Base-by-base conservation (phyloP, 1,140 invertebrate genomes). In the Bombus pyrosoma region DNA sequence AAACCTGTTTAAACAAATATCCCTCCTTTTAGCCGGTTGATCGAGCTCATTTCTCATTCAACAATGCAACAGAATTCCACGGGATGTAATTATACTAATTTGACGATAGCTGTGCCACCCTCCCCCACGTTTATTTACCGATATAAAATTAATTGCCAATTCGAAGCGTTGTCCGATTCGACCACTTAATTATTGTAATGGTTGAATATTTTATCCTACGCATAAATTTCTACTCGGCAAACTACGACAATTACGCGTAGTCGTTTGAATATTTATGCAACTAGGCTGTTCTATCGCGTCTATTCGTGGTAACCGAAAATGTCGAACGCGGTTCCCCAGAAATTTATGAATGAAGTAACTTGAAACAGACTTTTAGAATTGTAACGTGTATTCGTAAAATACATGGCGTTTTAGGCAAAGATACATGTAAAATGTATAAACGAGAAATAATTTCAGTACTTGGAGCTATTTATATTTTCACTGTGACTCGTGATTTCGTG, bases 171-270 rank as follows among this genome's bases (percentile, higher is more conserved):
- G 81, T 39, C 39, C 59, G n/a, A 53, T n/a, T 39, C 59, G 28
- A 76, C n/a, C 64, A 25, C 47, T 84, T 79, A 71, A 84, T 84
- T 84, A 79, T 84, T 37, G 43, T 39, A 47, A 69, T 39, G n/a
- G 39, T 32, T 34, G 41, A 77, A 68, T 83, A 77, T 83, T 83
- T 83, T 83, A 77, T 68, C 18, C 12, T 2, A 3, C 39, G 75
- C n/a, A 37, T 71, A 71, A 71, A 84, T 79, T 71, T n/a, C 22
- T n/a, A 62, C n/a, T 25, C 13, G 74, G 66, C 34, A 18, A 78
- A 77, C 39, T 78, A 39, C 47, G 37, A 69, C 75, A 77, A 77
- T 83, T 78, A 69, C 81, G 74, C 37, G 47, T 34, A 8, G 25
- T 53, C 47, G 12, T 69, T 69, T 34, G 28, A 62, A 69, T 39